Conservation (phyloP, 23 tunicate genomes). For the Styela clava region DNA sequence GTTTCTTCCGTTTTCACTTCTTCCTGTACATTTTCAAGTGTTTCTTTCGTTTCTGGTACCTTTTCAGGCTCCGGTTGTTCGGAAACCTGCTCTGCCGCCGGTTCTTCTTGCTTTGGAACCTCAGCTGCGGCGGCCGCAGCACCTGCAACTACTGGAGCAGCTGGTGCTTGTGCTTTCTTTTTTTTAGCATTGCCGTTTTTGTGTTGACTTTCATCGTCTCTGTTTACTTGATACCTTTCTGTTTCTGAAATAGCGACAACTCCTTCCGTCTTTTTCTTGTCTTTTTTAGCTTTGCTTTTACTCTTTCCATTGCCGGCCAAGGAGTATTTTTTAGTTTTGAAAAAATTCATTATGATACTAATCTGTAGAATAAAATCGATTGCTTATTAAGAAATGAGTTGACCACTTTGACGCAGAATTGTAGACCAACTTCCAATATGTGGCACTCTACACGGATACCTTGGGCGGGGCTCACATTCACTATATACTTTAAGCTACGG, state of each 20-base stretch:
- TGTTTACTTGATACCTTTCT: constrained; percentile 44
- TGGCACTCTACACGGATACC: no score
- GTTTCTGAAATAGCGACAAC: constrained; percentile 16
- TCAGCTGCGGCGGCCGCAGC: not conserved
- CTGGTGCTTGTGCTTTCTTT: constrained; percentile 37
- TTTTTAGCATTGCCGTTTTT: constrained; percentile 10
- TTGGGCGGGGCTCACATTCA: no score
- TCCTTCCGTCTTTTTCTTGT: constrained; percentile 22
- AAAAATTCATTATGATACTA: constrained; percentile 58
- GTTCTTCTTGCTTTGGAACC: not conserved
- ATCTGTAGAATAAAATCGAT: no score
- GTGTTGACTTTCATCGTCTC: constrained; percentile 12
- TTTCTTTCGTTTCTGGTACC: not conserved
- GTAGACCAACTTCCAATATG: no score
- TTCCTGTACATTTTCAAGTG: not conserved
- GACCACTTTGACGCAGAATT: no score
- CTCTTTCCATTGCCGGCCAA: constrained; percentile 32
- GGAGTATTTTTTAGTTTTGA: constrained; percentile 58
- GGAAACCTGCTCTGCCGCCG: not conserved
- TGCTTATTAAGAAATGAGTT: no score
- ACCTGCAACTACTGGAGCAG: constrained; percentile 14
- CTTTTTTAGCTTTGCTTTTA: constrained; percentile 26
- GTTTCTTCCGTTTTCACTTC: not conserved
- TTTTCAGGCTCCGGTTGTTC: constrained; percentile 5
- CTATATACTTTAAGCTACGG: no score